Percentiles rank a stretch among this genome's conserved stretches.
Evolutionary conservation across 2,888 invertebrate genomes (phyloP).

Genomic region (Sinodicranocentrus sp.): DNA sequence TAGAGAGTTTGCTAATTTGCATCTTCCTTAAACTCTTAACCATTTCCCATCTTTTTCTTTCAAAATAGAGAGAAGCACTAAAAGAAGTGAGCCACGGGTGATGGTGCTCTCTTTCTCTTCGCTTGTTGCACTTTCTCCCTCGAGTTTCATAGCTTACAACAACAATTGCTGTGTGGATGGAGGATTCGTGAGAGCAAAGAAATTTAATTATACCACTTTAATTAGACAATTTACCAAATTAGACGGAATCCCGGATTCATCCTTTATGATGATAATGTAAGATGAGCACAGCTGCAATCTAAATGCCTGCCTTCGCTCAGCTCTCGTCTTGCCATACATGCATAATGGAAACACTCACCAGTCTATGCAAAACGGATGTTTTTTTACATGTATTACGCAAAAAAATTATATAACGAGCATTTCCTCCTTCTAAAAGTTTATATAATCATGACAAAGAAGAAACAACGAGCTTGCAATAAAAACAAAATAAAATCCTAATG

Average conservation of each 20-base stretch:
- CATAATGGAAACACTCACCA: too few relatives aligned
- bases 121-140: constrained; percentile 40
- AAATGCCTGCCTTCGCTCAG: too few relatives aligned
- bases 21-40: background rate
- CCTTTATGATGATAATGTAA: constrained; percentile 33
- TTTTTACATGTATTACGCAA: too few relatives aligned
- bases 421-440: too few relatives aligned
- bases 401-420: too few relatives aligned
- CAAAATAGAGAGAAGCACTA: background rate
- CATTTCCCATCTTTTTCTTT: background rate
- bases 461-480: too few relatives aligned
- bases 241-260: constrained; percentile 43
- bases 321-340: too few relatives aligned
- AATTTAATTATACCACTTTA: constrained; percentile 66
- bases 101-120: background rate
- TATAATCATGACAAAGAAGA: too few relatives aligned
- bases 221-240: constrained; percentile 62
- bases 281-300: constrained; percentile 13
- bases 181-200: constrained; percentile 31
- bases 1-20: background rate
- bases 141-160: background rate
- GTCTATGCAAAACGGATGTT: too few relatives aligned
- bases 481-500: too few relatives aligned
- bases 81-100: background rate
- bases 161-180: constrained; percentile 15